These are phyloP conservation scores for Sceloporus tristichus DNA, from an alignment of 2,113 vertebrate species.

Conservation along the genomic window DNA sequence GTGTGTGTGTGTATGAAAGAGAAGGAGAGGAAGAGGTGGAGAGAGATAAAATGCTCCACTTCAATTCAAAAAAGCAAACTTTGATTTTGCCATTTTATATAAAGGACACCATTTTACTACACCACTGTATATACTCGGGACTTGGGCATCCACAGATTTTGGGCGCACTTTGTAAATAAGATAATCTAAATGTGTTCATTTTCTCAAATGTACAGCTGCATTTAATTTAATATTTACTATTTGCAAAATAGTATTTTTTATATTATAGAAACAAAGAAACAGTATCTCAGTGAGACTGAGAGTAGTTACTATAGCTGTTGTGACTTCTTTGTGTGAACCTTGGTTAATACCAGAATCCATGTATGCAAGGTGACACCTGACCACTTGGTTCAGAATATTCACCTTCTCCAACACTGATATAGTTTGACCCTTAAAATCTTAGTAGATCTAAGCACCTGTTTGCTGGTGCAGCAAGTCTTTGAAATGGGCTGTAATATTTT, in stretches of 20 bases:
- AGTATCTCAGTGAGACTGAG: not conserved
- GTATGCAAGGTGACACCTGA: not conserved
- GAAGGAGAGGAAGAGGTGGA: slow-evolving; percentile 7
- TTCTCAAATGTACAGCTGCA: not conserved
- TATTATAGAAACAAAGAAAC: not conserved
- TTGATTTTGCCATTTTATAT: too few relatives aligned
- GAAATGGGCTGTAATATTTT: not conserved
- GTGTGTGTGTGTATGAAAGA: not conserved
- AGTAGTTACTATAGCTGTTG: not conserved
- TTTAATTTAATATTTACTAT: slow-evolving; percentile 19
- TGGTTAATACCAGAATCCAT: not conserved
- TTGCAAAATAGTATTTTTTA: not conserved
- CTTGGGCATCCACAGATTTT: too few relatives aligned
- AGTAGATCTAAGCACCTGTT: not conserved
- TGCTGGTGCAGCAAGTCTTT: slow-evolving; percentile 30
- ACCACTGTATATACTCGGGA: too few relatives aligned
- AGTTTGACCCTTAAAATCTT: not conserved
- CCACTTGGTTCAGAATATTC: not conserved
- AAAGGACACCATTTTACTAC: too few relatives aligned
- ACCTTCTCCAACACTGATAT: not conserved
- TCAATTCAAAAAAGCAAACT: too few relatives aligned
- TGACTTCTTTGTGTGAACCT: not conserved
- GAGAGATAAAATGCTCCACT: too few relatives aligned
- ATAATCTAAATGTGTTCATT: not conserved
- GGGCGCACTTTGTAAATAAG: slow-evolving; percentile 1